Evolutionary conservation across 2,113 vertebrate genomes (phyloP), one percentile per base, ranked within the genome.

Genomic region (Lampris megalopsis): DNA sequence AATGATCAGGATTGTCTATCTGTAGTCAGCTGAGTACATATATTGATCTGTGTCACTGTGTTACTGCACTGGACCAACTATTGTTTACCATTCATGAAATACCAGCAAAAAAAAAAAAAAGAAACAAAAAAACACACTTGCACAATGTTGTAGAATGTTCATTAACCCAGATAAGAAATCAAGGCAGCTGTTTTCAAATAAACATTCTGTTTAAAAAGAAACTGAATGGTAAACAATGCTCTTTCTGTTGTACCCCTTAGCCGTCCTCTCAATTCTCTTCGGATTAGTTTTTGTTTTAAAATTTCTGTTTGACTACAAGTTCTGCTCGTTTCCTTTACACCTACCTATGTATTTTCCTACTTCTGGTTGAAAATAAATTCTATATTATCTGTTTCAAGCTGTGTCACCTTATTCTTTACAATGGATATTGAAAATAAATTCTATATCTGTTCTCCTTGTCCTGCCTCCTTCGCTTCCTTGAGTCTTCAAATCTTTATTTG

Each of bases 311-410:
- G 96, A 97, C 96, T 96, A 96, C 96, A 96, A 95, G 95, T 96
- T 98, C 95, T 94, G 96, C 95, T 97, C 95, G 95, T 95, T 95
- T 98, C 95, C 96, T 97, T 96, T 97, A 96, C 94, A 94, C 96
- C 92, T 91, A 87, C 81, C 92, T 94, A 96, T 99, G 96, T 98
- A 97, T 98, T 98, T 98, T 98, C 97, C 97, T 98, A 99, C 97
- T 97, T 96, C 96, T 97, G 97, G 96, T 96, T 96, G 94, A 96
- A 95, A 97, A 98, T 98, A 97, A 98, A 98, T 97, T 97, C 95
- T 96, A 93, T 97, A 96, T 97, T 96, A 96, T 96, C 95, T 96
- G 96, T 97, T 98, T 96, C 92, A 95, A 94, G 86, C 92, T 91
- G 94, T 95, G 94, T 96, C 90, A 89, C 92, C 94, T 96, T 94